Percentiles rank a stretch among this genome's conserved stretches.
phyloP scores from a whole-genome alignment of 2,888 invertebrate species.

The Junonia oenone region DNA sequence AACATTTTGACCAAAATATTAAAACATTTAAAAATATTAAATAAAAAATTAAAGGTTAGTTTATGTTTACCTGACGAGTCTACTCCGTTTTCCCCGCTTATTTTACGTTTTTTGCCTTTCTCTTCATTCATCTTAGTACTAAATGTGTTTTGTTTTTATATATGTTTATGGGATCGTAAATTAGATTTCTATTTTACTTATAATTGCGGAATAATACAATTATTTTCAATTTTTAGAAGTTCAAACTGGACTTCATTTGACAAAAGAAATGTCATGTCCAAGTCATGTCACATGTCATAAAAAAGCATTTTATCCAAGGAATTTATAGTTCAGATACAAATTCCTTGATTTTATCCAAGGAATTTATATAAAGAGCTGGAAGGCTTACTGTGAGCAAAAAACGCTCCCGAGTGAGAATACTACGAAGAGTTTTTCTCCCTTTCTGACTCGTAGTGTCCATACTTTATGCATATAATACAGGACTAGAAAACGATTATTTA shows the following conservation, averaged over 20 bases:
- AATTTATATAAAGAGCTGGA: too few species aligned
- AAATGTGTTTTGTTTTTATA: background rate
- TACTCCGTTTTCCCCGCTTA: slow-evolving; percentile 45
- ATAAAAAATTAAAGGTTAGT: slow-evolving; percentile 34
- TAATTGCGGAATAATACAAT: background rate
- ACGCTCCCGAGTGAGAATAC: too few species aligned
- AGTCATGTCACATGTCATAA: background rate
- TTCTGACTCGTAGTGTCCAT: too few species aligned
- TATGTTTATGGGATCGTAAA: background rate
- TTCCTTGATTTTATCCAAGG: too few species aligned
- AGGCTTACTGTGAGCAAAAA: too few species aligned
- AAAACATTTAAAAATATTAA: background rate
- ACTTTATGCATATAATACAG: too few species aligned
- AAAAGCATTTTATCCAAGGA: background rate
- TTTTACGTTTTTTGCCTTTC: slow-evolving; percentile 49
- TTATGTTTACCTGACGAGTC: slow-evolving; percentile 42
- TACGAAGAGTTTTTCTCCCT: too few species aligned
- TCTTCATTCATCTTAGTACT: slow-evolving; percentile 41
- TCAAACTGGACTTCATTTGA: background rate
- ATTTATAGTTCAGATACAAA: too few species aligned
- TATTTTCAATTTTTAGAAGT: background rate
- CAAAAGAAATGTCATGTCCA: too few species aligned
- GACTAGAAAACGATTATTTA: too few species aligned
- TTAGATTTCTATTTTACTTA: background rate
- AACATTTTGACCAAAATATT: background rate